These are phyloP conservation scores for Eustalomyia histrio DNA, from an alignment of 2,888 invertebrate genomes.

Conservation along the genomic window DNA sequence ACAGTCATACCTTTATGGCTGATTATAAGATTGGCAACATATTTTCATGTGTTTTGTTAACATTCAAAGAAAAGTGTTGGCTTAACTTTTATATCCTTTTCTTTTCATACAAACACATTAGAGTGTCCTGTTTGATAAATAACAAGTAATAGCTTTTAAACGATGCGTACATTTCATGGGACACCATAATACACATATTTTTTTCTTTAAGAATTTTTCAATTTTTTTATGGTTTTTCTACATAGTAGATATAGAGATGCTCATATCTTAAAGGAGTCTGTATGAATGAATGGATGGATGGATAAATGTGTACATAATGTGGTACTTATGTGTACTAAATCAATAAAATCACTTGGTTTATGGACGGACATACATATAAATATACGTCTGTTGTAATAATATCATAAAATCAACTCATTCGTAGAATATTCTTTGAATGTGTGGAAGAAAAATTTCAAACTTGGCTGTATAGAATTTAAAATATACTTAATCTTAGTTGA, in stretches of 20 bases:
- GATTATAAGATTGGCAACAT: slow-evolving; percentile 25
- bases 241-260: background rate
- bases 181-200: background rate
- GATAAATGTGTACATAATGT: background rate
- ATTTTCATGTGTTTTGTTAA: slow-evolving; percentile 24
- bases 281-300: no score
- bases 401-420: slow-evolving; percentile 26
- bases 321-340: slow-evolving; percentile 30
- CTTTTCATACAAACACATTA: background rate
- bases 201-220: background rate
- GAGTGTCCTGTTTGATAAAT: no score
- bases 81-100: slow-evolving; percentile 14
- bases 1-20: slow-evolving; percentile 8
- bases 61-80: slow-evolving; percentile 16
- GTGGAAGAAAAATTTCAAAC: background rate
- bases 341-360: slow-evolving; percentile 35
- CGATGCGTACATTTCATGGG: no score
- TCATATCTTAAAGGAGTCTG: background rate
- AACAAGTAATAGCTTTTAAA: no score
- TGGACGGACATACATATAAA: background rate
- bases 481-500: no score
- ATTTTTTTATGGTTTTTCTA: background rate
- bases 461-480: no score
- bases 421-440: background rate
- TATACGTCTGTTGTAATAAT: slow-evolving; percentile 2